Conservation (phyloP, 2,113 vertebrate genomes). For the Boulengeromyrus knoepffleri region DNA sequence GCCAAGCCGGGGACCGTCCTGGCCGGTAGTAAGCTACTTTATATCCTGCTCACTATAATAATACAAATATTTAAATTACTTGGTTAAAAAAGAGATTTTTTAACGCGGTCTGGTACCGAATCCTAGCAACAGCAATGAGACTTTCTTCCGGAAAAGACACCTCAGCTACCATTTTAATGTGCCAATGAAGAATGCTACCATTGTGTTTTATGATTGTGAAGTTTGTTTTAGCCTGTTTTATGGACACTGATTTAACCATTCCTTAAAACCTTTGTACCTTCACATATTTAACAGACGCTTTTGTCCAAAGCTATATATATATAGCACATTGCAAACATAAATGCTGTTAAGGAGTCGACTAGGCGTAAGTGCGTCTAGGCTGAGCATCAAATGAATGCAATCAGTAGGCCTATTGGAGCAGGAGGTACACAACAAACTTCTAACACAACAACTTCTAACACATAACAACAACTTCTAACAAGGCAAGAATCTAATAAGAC, state of each 20-base stretch:
- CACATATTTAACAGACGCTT: not conserved
- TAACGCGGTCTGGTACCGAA: too few species aligned
- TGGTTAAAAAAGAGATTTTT: not conserved
- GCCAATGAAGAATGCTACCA: not conserved
- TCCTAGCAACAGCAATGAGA: too few species aligned
- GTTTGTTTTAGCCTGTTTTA: not conserved
- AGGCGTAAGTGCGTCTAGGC: not conserved
- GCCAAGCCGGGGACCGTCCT: too few species aligned
- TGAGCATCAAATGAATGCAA: not conserved
- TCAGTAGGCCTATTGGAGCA: not conserved
- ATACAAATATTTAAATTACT: not conserved
- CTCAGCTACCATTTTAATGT: not conserved
- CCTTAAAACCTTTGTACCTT: not conserved
- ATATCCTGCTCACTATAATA: not conserved
- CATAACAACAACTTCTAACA: too few species aligned
- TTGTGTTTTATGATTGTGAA: not conserved
- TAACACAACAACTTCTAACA: too few species aligned
- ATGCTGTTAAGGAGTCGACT: not conserved
- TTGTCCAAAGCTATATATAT: not conserved
- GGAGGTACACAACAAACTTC: not conserved
- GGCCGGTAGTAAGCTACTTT: not conserved
- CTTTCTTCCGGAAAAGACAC: not conserved
- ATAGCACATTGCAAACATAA: not conserved
- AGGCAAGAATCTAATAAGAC: not conserved
- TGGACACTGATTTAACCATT: not conserved